Evolutionary conservation across 2,888 invertebrate genomes (phyloP), one percentile per base, ranked within the genome.

Genomic region (Dolomedes plantarius): DNA sequence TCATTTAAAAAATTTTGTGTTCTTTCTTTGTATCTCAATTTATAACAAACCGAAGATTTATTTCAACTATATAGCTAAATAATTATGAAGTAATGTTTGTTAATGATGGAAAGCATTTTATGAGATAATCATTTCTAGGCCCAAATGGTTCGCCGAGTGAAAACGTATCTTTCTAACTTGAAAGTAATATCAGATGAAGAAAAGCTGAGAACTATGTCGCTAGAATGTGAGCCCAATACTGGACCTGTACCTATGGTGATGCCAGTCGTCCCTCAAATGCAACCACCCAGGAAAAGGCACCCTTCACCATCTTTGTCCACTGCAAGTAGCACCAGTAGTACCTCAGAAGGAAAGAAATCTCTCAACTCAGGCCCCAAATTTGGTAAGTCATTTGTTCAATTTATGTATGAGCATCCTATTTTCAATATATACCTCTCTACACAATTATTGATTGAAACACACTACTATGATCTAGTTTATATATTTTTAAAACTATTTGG

Each of bases 61-160:
- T n/a, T n/a, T n/a, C n/a, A n/a, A n/a, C n/a, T n/a, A n/a, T n/a
- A n/a, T n/a, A n/a, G n/a, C n/a, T n/a, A n/a, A n/a, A n/a, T n/a
- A n/a, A n/a, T n/a, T n/a, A n/a, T n/a, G n/a, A n/a, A n/a, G n/a
- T n/a, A n/a, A n/a, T n/a, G n/a, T n/a, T n/a, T n/a, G n/a, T n/a
- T n/a, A n/a, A n/a, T n/a, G n/a, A n/a, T n/a, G n/a, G n/a, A n/a
- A n/a, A n/a, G n/a, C n/a, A n/a, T n/a, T n/a, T n/a, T n/a, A n/a
- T n/a, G n/a, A n/a, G 5, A 36, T 36, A 36, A 5, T 32, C 87
- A 29, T 81, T 75, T 68, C 13, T 88, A 93, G 92, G 98, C 98
- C 36, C 97, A 98, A 92, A 99, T 99, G 99, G 98, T 98, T 79
- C 94, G 98, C 36, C 93, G 98, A 80, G 98, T 99, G 5, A 98